phyloP scores from a whole-genome alignment of 2,113 vertebrate species.

The Zootoca vivipara region DNA sequence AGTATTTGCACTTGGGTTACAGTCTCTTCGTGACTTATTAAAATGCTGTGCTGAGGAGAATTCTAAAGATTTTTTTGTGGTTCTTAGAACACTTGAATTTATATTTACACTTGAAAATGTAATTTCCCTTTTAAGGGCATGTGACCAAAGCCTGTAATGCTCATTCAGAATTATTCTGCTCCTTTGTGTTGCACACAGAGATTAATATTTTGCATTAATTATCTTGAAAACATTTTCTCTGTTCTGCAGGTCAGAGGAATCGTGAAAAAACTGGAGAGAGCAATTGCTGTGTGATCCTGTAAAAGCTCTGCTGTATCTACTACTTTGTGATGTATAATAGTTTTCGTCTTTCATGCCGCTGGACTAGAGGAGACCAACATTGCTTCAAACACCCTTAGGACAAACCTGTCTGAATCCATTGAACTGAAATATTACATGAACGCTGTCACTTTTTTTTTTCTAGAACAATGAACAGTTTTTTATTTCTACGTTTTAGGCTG shows the following conservation, averaged over 20 bases:
- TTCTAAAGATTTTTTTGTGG: slow-evolving; percentile 1
- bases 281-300: slow-evolving; percentile 99
- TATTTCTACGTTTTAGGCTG: slow-evolving; percentile 68
- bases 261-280: slow-evolving; percentile 98
- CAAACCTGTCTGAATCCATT: slow-evolving; percentile 75
- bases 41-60: slow-evolving; percentile 18
- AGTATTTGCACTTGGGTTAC: neutral
- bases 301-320: slow-evolving; percentile 75
- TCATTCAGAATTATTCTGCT: neutral
- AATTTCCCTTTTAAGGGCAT: neutral
- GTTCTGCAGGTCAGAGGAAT: slow-evolving; percentile 91
- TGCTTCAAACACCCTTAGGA: slow-evolving; percentile 75
- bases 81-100: neutral
- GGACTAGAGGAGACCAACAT: slow-evolving; percentile 75
- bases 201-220: slow-evolving; percentile 17
- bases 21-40: slow-evolving; percentile 16
- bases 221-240: slow-evolving; percentile 49
- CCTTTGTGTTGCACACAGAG: neutral
- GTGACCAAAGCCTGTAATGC: neutral
- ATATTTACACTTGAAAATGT: slow-evolving; percentile 4
- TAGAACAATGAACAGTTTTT: slow-evolving; percentile 68
- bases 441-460: slow-evolving; percentile 61
- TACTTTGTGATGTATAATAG: slow-evolving; percentile 79
- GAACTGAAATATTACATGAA: slow-evolving; percentile 72
- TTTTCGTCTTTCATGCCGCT: slow-evolving; percentile 84